Percentiles rank a stretch among this genome's conserved stretches.
Evolutionary conservation across 2,113 vertebrate species (phyloP).

Genomic region (Accipiter cooperii): DNA sequence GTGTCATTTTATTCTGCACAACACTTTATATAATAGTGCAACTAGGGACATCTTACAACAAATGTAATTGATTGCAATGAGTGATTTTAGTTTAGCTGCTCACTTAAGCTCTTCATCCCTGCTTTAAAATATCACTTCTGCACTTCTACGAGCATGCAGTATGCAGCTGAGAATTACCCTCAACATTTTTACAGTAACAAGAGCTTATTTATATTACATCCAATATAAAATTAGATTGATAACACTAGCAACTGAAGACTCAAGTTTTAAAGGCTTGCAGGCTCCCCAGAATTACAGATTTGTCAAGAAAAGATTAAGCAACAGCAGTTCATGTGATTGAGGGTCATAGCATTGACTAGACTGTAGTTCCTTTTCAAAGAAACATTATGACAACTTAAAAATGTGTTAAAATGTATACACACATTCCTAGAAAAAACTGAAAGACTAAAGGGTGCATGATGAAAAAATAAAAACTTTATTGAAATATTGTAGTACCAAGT

Average conservation of each 20-base stretch:
- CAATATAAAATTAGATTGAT: background rate
- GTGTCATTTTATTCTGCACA: background rate
- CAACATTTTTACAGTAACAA: background rate
- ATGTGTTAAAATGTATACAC: background rate
- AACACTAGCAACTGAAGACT: background rate
- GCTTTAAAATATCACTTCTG: background rate
- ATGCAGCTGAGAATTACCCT: background rate
- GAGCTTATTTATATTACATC: background rate
- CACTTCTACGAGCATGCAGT: background rate
- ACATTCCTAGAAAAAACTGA: background rate
- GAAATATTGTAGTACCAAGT: background rate
- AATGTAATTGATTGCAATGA: background rate
- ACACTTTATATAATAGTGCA: background rate
- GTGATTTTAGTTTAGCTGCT: background rate
- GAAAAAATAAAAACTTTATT: conserved; percentile 3
- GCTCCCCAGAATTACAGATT: background rate
- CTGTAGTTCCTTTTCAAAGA: background rate
- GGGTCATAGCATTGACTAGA: background rate
- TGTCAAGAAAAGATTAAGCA: background rate
- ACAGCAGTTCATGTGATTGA: background rate
- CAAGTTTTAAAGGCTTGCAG: background rate
- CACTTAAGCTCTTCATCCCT: background rate
- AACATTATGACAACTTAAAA: background rate
- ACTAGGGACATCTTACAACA: background rate
- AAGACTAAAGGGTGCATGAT: background rate